Evolutionary conservation across 2,888 invertebrate species (phyloP), one percentile per base, ranked within the genome.

Genomic region (Heliconius hortense): DNA sequence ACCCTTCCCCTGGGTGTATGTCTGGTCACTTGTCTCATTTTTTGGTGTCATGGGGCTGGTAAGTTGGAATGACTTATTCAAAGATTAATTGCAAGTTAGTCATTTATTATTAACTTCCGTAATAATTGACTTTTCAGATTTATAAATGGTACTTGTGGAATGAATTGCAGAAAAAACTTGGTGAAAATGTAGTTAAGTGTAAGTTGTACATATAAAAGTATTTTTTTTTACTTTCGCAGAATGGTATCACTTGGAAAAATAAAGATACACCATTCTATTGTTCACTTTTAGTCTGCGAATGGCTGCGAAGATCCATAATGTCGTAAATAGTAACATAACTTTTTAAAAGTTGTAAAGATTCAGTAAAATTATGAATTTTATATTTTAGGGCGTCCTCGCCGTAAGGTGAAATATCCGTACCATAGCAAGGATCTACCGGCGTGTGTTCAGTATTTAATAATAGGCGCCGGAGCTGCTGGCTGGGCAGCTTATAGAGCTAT

Each of bases 371-470:
- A 60, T 26, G 2, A 24, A 60, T 24, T 15, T 5, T 26, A 59
- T 15, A 15, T 69, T 53, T 15, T 62, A 92, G 93, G 92, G 92
- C 88, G 88, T n/a, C 91, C 93, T 0, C 87, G 93, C 0, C 83
- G 82, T 2, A 86, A 82, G 76, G 66, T 86, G 1, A 91, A 88
- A 79, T 79, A 83, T 7, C 93, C 93, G 0, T 83, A 75, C 77
- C 84, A 87, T 78, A 85, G 82, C 15, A 77, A 79, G 2, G 93
- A 94, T 73, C 74, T 94, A 62, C 93, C 93, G 0, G 80, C 89
- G 8, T 93, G 93, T 77, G 93, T 93, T 8, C 93, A 92, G 82
- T 93, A 93, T 79, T 85, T 93, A 24, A 93, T 93, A 5, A 81
- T 93, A 0, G 93, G 93, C 21, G 75, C 87, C 0, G 93, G 93